phyloP scores from a whole-genome alignment of 2,113 vertebrate species.

The Gobius niger region DNA sequence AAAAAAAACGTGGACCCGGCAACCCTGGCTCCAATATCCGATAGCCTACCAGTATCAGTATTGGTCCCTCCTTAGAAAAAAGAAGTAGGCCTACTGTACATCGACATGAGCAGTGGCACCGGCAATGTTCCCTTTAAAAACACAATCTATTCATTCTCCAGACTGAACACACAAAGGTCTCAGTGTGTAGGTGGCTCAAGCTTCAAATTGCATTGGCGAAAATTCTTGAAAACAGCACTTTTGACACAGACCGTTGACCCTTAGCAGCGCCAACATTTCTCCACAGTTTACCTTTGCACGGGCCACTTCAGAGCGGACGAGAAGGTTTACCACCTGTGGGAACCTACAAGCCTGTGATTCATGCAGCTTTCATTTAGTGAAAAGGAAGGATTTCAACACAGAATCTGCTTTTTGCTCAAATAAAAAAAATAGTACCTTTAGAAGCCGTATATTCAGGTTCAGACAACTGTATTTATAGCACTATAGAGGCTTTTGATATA shows the following conservation, averaged over 20 bases:
- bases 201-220: background rate
- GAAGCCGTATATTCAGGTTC: background rate
- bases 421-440: slow-evolving; percentile 22
- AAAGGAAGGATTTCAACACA: slow-evolving; percentile 35
- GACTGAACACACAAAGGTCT: background rate
- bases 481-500: too few species aligned
- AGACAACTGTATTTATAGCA: too few species aligned
- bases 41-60: too few species aligned
- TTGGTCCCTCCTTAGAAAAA: too few species aligned
- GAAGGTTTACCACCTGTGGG: slow-evolving; percentile 23
- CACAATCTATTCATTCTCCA: background rate
- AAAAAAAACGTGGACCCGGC: too few species aligned
- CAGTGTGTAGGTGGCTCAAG: background rate
- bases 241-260: slow-evolving; percentile 1
- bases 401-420: slow-evolving; percentile 38
- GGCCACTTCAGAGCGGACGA: background rate
- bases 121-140: too few species aligned
- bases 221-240: background rate
- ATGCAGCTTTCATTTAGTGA: slow-evolving; percentile 5
- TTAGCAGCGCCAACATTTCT: background rate
- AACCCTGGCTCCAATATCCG: too few species aligned
- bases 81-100: too few species aligned
- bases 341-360: slow-evolving; percentile 31
- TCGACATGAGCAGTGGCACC: too few species aligned
- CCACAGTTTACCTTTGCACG: background rate